Percentiles rank a stretch among this genome's conserved stretches.
Conservation (phyloP, 1,140 invertebrate genomes). For the Drosophila punjabiensis region DNA sequence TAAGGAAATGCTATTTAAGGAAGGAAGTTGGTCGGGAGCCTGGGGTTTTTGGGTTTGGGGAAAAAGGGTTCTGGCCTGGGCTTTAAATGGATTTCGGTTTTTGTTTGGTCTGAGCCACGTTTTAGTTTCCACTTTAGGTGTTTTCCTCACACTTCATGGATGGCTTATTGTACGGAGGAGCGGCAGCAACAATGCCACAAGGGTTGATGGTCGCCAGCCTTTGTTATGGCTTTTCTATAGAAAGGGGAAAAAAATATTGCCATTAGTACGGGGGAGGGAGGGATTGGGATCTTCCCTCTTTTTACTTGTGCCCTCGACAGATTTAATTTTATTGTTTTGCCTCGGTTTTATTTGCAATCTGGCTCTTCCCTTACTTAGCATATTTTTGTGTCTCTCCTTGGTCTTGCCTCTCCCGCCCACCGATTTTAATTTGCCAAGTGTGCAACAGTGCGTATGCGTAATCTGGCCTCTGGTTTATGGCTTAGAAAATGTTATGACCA, state of each 20-base stretch:
- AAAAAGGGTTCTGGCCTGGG: constrained; percentile 58
- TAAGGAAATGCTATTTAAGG: constrained; percentile 71
- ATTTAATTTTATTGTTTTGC: constrained; percentile 85
- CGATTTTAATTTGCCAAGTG: constrained; percentile 68
- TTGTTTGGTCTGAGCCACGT: constrained; percentile 64
- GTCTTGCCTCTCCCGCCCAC: constrained; percentile 26
- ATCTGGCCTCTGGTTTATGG: constrained; percentile 72
- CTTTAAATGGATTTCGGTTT: constrained; percentile 82
- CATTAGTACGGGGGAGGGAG: constrained; percentile 55
- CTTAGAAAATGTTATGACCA: constrained; percentile 68
- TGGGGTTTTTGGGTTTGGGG: neutral
- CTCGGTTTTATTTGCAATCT: constrained; percentile 66
- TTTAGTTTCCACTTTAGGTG: constrained; percentile 82
- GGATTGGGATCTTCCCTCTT: constrained; percentile 9
- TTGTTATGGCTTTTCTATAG: constrained; percentile 78
- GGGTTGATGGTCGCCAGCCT: constrained; percentile 56
- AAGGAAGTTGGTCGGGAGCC: constrained; percentile 21
- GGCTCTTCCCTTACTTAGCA: constrained; percentile 55
- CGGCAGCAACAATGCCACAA: constrained; percentile 20
- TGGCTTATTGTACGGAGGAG: constrained; percentile 72
- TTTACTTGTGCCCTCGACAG: constrained; percentile 47
- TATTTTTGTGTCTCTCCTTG: constrained; percentile 22
- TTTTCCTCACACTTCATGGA: constrained; percentile 66
- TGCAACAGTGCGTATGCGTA: constrained; percentile 82
- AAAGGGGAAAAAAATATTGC: constrained; percentile 55